These are phyloP conservation scores for Psylliodes chrysocephalus DNA, from an alignment of 2,888 invertebrate species.

Conservation along the genomic window DNA sequence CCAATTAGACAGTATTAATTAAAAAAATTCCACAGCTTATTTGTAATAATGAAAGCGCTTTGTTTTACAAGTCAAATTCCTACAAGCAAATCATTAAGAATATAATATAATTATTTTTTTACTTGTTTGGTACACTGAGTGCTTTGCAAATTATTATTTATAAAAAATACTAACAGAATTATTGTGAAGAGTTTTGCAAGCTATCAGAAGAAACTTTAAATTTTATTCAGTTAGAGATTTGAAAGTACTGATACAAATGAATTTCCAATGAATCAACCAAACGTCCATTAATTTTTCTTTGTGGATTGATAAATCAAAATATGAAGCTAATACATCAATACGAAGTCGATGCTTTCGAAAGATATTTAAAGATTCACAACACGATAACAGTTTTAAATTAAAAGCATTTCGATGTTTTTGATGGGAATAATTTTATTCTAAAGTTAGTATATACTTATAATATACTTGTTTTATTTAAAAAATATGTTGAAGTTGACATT, in stretches of 20 bases:
- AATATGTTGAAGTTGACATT: too few species aligned
- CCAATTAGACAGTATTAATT: not conserved
- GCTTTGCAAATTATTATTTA: too few species aligned
- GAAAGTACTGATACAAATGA: not conserved
- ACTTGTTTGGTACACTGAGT: too few species aligned
- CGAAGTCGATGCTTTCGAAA: not conserved
- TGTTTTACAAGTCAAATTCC: not conserved
- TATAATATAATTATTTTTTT: not conserved
- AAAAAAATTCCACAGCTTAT: constrained; percentile 1
- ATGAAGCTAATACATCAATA: not conserved
- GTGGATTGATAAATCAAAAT: constrained; percentile 3
- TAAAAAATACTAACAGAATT: too few species aligned
- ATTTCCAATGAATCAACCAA: not conserved
- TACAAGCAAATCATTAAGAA: not conserved
- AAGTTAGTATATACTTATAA: too few species aligned
- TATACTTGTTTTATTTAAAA: too few species aligned
- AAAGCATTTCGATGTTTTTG: not conserved
- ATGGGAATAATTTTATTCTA: too few species aligned
- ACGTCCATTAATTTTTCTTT: not conserved
- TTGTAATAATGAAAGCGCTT: not conserved
- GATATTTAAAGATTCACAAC: not conserved
- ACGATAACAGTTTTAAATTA: constrained; percentile 3
- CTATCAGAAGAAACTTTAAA: too few species aligned
- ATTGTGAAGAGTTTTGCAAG: too few species aligned
- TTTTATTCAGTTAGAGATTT: too few species aligned